Conservation (phyloP, 2,888 invertebrate genomes). For the Romanomermis culicivorax region DNA sequence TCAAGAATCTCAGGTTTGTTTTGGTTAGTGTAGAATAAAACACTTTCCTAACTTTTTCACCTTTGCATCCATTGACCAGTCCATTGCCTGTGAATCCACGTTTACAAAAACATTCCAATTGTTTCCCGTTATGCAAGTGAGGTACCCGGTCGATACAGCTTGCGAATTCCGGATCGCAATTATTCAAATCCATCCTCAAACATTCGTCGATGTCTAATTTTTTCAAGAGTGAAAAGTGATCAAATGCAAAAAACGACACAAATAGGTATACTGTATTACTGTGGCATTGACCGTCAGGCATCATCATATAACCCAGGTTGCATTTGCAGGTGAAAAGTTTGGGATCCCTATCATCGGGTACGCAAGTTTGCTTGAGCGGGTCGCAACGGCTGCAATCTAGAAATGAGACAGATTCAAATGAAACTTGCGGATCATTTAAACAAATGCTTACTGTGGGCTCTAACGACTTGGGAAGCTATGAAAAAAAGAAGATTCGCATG, state of each 20-base stretch:
- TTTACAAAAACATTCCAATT: background rate
- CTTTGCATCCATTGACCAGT: background rate
- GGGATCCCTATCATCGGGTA: background rate
- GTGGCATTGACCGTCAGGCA: background rate
- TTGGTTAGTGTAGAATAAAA: background rate
- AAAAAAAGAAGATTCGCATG: too few species aligned
- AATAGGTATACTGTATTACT: background rate
- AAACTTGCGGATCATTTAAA: too few species aligned
- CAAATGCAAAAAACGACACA: background rate
- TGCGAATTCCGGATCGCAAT: background rate
- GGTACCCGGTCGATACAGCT: background rate
- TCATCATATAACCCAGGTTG: background rate
- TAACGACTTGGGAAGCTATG: too few species aligned
- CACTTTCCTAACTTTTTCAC: too few species aligned
- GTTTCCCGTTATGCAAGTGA: background rate
- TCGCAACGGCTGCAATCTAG: background rate
- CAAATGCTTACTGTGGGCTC: too few species aligned
- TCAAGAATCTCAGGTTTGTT: too few species aligned
- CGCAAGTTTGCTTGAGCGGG: background rate
- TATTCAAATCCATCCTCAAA: background rate
- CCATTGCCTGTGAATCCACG: background rate
- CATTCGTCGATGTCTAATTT: background rate
- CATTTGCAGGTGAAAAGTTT: background rate
- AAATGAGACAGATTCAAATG: too few species aligned
- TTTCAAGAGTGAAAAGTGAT: too few species aligned